These are phyloP conservation scores for Acleris cristana DNA, from an alignment of 2,888 invertebrate species.

Conservation along the genomic window DNA sequence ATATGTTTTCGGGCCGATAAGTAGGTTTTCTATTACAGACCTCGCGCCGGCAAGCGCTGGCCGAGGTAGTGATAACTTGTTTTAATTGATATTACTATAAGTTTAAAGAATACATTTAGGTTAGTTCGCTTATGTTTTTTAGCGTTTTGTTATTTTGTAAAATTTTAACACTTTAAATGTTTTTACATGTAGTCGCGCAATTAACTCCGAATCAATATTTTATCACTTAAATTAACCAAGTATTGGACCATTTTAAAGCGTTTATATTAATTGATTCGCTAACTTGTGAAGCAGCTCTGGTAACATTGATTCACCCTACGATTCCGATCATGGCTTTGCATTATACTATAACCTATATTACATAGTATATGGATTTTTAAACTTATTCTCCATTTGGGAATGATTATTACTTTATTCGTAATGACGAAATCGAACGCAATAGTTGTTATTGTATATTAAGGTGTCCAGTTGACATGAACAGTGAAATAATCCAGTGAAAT, in stretches of 20 bases:
- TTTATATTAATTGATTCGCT: constrained; percentile 42
- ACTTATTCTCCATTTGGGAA: constrained; percentile 55
- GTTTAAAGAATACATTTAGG: constrained; percentile 68
- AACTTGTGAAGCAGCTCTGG: constrained; percentile 36
- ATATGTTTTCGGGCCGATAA: constrained; percentile 83
- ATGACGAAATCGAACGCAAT: constrained; percentile 37
- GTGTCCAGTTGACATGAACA: constrained; percentile 42
- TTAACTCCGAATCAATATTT: constrained; percentile 67
- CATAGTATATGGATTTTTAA: constrained; percentile 54
- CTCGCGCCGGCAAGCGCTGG: constrained; percentile 46
- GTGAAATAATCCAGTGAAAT: constrained; percentile 67
- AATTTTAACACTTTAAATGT: constrained; percentile 72
- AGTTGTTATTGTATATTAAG: constrained; percentile 43
- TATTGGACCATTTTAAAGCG: constrained; percentile 63
- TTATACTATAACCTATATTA: constrained; percentile 27
- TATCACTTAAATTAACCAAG: constrained; percentile 60
- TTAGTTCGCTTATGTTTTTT: constrained; percentile 77
- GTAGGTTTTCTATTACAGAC: constrained; percentile 70
- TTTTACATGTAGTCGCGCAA: constrained; percentile 68
- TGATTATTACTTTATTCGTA: constrained; percentile 46
- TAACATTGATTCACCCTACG: constrained; percentile 1
- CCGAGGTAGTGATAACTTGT: constrained; percentile 73
- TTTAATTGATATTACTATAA: constrained; percentile 77
- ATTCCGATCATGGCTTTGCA: constrained; percentile 25
- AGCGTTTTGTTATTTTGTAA: constrained; percentile 80